Percentiles rank a stretch among this genome's conserved stretches.
phyloP scores from a whole-genome alignment of 2,113 vertebrate species.

The Meleagris gallopavo region DNA sequence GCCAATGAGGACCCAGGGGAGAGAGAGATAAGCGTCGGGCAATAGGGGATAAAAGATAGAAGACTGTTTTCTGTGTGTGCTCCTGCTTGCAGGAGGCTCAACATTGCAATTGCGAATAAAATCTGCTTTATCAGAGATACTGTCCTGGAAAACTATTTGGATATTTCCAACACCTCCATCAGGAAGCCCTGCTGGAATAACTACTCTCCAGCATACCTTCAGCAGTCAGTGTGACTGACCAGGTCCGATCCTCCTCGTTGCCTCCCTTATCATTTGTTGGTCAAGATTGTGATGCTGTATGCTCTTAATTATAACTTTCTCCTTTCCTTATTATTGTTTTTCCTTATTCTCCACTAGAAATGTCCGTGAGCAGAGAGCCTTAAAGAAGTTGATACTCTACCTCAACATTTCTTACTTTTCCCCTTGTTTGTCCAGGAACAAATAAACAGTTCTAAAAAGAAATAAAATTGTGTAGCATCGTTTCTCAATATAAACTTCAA shows the following conservation, averaged over 20 bases:
- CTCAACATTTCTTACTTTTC: background rate
- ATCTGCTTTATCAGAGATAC: too few species aligned
- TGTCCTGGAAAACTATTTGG: too few species aligned
- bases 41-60: too few species aligned
- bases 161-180: background rate
- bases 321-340: background rate
- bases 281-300: background rate
- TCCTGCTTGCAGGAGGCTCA: too few species aligned
- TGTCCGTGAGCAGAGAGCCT: background rate
- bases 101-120: too few species aligned
- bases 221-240: background rate
- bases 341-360: background rate
- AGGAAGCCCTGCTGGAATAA: background rate
- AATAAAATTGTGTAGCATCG: background rate
- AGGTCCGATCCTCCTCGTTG: background rate
- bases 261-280: background rate
- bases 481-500: background rate
- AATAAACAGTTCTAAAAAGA: background rate
- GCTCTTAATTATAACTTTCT: background rate
- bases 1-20: too few species aligned
- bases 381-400: background rate
- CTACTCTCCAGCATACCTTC: background rate
- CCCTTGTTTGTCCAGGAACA: background rate
- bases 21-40: too few species aligned
- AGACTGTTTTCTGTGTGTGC: too few species aligned